phyloP scores from a whole-genome alignment of 2,113 vertebrate genomes.

The Diadophis punctatus region DNA sequence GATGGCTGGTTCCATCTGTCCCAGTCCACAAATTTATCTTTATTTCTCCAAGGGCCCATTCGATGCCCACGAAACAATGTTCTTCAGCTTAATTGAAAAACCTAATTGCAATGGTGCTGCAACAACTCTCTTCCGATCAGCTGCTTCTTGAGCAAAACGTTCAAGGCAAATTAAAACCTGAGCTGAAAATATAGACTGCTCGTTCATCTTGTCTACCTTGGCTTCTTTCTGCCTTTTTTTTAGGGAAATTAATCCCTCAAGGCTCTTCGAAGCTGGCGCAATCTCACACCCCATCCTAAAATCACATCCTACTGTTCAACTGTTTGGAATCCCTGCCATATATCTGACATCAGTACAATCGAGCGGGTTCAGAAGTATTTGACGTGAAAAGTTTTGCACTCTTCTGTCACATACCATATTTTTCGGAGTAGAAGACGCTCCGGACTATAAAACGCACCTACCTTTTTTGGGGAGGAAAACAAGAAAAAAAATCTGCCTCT shows the following conservation, averaged over 20 bases:
- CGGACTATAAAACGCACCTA: too few relatives aligned
- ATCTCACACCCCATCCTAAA: background rate
- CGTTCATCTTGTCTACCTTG: constrained; percentile 17
- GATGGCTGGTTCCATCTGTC: constrained; percentile 37
- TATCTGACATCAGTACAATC: too few relatives aligned
- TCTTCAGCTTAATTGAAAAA: constrained; percentile 68
- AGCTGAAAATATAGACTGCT: constrained; percentile 56
- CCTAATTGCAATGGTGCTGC: constrained; percentile 60
- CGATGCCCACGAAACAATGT: constrained; percentile 61
- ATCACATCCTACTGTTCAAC: background rate
- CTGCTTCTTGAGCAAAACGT: constrained; percentile 59
- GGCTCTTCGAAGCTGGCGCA: background rate
- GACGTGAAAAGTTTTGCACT: too few relatives aligned
- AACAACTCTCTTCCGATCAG: constrained; percentile 58
- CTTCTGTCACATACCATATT: too few relatives aligned
- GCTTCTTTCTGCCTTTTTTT: background rate
- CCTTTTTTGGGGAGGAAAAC: too few relatives aligned
- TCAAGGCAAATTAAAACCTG: constrained; percentile 59
- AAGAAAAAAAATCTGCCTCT: too few relatives aligned
- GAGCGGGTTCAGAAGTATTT: too few relatives aligned
- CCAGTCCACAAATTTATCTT: constrained; percentile 36
- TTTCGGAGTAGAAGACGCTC: too few relatives aligned
- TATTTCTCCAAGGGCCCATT: constrained; percentile 55
- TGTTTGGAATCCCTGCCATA: too few relatives aligned
- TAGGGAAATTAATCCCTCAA: constrained; percentile 62